Base-by-base conservation (phyloP, 2,113 vertebrate genomes). In the Cettia cetti region DNA sequence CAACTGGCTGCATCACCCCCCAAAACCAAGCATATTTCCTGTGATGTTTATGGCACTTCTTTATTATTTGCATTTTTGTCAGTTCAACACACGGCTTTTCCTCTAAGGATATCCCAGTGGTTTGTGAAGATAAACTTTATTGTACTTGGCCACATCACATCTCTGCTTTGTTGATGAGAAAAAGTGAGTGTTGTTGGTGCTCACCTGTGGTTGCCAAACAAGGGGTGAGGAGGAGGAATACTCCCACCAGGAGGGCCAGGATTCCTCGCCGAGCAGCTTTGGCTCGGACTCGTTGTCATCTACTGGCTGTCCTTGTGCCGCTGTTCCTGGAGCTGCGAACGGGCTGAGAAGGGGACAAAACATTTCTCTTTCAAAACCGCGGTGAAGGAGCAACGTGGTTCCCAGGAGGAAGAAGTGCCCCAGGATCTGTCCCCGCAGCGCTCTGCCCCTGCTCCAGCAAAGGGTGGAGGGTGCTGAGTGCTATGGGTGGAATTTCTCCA, bases 191-290 rank as follows among this genome's bases (percentile, higher is more conserved):
- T 22, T 61, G 37, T 15, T 20, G 4, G 0, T 59, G 47, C 13
- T 81, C 42, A 49, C n/a, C 16, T 31, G 40, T 3, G 4, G n/a
- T 3, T 44, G 71, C 33, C 23, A 40, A 40, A 30, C 17, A 1
- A 15, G 33, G n/a, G 11, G 35, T 39, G 40, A 15, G 74, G 28
- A 65, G 56, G 50, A 65, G 56, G 50, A 64, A 37, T 6, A 17
- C 40, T 65, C 35, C 22, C 0, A 0, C 22, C 9, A 44, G 15
- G 4, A 39, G 11, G 39, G 37, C 40, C 30, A 10, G 35, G 53
- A 37, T 13, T 47, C 50, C 22, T 33, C 3, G 0, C 5, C 0
- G 27, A 10, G 3, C 18, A 10, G 37, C 21, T 21, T 72, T 8
- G 6, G 19, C 37, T 65, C 79, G 0, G 11, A 20, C 31, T 57